A percentile compares a stretch with the other conserved stretches of the same genome.
Conservation (phyloP, 1,140 invertebrate genomes). For the Drosophila repleta region DNA sequence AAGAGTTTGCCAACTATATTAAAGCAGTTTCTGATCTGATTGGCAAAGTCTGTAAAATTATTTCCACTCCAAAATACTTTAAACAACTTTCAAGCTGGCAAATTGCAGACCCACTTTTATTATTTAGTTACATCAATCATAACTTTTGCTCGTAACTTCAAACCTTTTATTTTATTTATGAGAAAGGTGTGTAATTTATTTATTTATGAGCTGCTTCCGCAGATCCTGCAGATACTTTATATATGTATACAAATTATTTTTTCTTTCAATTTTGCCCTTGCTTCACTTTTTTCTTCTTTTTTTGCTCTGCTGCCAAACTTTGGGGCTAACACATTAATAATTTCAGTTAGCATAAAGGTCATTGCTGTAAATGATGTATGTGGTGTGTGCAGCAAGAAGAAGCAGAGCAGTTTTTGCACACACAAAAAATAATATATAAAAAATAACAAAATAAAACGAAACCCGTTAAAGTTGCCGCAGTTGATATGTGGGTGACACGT, state of each 20-base stretch:
- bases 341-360: constrained; percentile 28
- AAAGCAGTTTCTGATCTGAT: constrained; percentile 33
- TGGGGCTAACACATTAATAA: constrained; percentile 30
- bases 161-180: neutral
- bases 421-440: neutral
- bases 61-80: neutral
- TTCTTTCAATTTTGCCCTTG: neutral
- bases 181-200: neutral
- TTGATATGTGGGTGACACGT: constrained; percentile 46
- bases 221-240: constrained; percentile 1
- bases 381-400: constrained; percentile 20
- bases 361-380: constrained; percentile 41
- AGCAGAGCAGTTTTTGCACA: neutral
- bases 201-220: constrained; percentile 7
- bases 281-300: constrained; percentile 4
- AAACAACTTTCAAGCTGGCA: neutral
- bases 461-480: constrained; percentile 25
- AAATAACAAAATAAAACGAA: neutral
- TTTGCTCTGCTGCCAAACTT: constrained; percentile 16
- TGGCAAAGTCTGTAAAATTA: constrained; percentile 8
- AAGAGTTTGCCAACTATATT: constrained; percentile 2
- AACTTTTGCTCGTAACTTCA: neutral
- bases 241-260: too few species aligned
- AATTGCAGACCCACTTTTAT: neutral
- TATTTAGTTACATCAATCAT: constrained; percentile 4